Conservation (phyloP, 2,888 invertebrate genomes). For the Sinelater perroti region DNA sequence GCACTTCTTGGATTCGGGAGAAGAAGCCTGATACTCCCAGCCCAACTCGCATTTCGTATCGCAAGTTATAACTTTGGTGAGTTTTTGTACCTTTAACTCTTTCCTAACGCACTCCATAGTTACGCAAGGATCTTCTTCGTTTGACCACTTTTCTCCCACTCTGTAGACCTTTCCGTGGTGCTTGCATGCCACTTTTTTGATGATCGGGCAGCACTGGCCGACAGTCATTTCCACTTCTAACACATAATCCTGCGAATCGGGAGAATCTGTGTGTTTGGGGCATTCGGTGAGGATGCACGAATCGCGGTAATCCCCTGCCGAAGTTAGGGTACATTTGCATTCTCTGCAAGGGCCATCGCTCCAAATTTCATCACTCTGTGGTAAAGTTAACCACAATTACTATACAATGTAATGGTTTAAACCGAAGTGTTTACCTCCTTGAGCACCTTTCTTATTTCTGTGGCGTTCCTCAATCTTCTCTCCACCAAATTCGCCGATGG, state of each 20-base stretch:
- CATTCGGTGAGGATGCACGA: slow-evolving; percentile 67
- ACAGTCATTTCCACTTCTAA: slow-evolving; percentile 64
- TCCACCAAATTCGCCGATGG: slow-evolving; percentile 65
- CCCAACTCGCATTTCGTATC: slow-evolving; percentile 64
- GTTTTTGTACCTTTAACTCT: slow-evolving; percentile 63
- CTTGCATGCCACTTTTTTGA: slow-evolving; percentile 68
- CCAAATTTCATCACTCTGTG: slow-evolving; percentile 70
- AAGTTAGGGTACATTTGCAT: slow-evolving; percentile 65
- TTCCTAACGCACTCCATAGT: slow-evolving; percentile 63
- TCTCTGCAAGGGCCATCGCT: slow-evolving; percentile 74
- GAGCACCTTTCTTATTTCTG: slow-evolving; percentile 62
- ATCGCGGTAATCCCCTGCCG: slow-evolving; percentile 52
- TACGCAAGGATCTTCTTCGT: slow-evolving; percentile 65
- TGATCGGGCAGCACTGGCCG: slow-evolving; percentile 72
- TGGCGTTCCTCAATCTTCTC: slow-evolving; percentile 58
- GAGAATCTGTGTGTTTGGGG: slow-evolving; percentile 55
- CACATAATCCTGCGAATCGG: slow-evolving; percentile 65
- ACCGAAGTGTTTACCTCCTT: slow-evolving; percentile 62
- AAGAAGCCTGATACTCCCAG: slow-evolving; percentile 62
- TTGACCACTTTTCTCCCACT: slow-evolving; percentile 69
- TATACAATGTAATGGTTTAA: neutral
- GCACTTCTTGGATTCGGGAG: slow-evolving; percentile 62
- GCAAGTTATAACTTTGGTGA: slow-evolving; percentile 65
- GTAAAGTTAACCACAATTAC: neutral
- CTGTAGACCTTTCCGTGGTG: slow-evolving; percentile 57